Conservation (phyloP, 1,140 invertebrate species). For the Venustaconcha ellipsiformis region DNA sequence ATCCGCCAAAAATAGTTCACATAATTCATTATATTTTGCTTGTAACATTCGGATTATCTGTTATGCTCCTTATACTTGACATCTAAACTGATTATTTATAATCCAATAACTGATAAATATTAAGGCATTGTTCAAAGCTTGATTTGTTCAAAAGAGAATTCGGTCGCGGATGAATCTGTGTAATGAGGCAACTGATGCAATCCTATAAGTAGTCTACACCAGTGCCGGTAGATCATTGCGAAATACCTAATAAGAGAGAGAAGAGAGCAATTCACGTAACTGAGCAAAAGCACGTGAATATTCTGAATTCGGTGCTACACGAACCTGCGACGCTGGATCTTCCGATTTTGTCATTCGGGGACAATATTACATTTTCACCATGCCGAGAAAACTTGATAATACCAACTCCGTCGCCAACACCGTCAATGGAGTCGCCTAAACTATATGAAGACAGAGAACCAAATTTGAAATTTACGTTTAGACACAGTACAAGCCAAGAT, state of each 20-base stretch:
- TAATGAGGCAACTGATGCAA: conserved; percentile 10
- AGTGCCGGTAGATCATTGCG: conserved; percentile 2
- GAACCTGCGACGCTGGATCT: conserved; percentile 26
- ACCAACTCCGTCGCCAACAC: conserved; percentile 11
- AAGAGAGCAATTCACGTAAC: conserved; percentile 9
- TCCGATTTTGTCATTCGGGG: conserved; percentile 24
- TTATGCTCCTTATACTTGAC: too few relatives aligned
- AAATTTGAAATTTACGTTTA: conserved; percentile 3
- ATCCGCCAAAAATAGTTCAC: too few relatives aligned
- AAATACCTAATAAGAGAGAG: too few relatives aligned
- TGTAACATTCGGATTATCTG: too few relatives aligned
- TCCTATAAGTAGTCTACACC: conserved; percentile 12
- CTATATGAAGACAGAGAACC: conserved; percentile 35
- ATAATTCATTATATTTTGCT: too few relatives aligned
- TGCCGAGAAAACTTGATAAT: conserved; percentile 39
- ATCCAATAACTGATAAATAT: too few relatives aligned
- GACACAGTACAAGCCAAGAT: conserved; percentile 2
- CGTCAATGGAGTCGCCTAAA: conserved; percentile 34
- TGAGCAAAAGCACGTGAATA: background rate
- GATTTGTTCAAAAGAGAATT: background rate
- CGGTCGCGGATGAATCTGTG: conserved; percentile 11
- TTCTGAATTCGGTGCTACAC: background rate
- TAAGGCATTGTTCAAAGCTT: too few relatives aligned
- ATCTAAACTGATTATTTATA: too few relatives aligned
- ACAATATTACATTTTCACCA: conserved; percentile 37